phyloP scores from a whole-genome alignment of 2,113 vertebrate genomes.

The Aegypius monachus region DNA sequence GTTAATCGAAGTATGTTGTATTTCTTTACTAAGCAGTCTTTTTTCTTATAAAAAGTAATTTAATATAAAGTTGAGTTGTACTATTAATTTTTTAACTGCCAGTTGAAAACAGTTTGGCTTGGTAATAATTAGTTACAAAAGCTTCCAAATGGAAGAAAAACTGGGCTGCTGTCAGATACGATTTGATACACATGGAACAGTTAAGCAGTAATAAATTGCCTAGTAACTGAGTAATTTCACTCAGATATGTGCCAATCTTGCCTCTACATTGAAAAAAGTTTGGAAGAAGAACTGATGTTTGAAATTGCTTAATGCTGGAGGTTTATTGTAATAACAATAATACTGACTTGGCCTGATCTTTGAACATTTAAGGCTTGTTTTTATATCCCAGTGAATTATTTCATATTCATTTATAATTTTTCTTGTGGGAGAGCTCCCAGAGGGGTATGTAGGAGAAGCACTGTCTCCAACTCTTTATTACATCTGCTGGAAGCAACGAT shows the following conservation, averaged over 20 bases:
- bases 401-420: slow-evolving; percentile 40
- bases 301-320: slow-evolving; percentile 53
- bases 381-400: slow-evolving; percentile 46
- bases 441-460: slow-evolving; percentile 6
- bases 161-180: slow-evolving; percentile 13
- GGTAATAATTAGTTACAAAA: slow-evolving; percentile 29
- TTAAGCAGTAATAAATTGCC: slow-evolving; percentile 55
- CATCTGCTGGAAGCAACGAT: neutral
- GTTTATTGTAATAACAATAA: slow-evolving; percentile 47
- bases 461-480: slow-evolving; percentile 14
- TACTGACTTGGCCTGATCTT: slow-evolving; percentile 48
- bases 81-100: slow-evolving; percentile 2
- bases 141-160: slow-evolving; percentile 32
- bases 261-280: neutral
- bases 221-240: slow-evolving; percentile 45
- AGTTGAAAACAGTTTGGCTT: slow-evolving; percentile 11
- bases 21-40: neutral
- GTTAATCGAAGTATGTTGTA: neutral
- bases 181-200: slow-evolving; percentile 56
- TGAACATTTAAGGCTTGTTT: slow-evolving; percentile 18
- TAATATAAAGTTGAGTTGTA: neutral
- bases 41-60: neutral
- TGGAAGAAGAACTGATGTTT: slow-evolving; percentile 53
- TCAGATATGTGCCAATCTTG: slow-evolving; percentile 41
- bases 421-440: slow-evolving; percentile 31